phyloP scores from a whole-genome alignment of 2,888 invertebrate species.

The Epistrophella euchroma region DNA sequence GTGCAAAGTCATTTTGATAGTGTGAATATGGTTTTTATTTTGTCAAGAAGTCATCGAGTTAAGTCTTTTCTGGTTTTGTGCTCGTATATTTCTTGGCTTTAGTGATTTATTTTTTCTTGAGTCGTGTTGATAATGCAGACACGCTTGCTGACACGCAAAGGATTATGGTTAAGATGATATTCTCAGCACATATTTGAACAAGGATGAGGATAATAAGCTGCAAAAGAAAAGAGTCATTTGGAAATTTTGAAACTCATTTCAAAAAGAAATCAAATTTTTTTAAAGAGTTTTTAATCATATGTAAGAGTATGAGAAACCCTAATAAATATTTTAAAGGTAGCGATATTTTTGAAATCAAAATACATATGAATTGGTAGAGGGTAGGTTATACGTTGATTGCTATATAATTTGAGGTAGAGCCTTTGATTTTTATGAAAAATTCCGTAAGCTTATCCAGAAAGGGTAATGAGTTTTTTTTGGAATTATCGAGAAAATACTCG shows the following conservation, averaged over 20 bases:
- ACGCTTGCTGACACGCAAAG: conserved; percentile 33
- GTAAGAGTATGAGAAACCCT: too few species aligned
- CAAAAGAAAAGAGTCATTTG: neutral
- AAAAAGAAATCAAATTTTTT: neutral
- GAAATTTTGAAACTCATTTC: neutral
- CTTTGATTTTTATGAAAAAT: too few species aligned
- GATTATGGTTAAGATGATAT: conserved; percentile 48
- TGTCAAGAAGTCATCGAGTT: conserved; percentile 64
- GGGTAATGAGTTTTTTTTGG: too few species aligned
- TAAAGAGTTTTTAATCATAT: too few species aligned
- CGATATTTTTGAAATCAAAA: too few species aligned
- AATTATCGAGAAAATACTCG: too few species aligned
- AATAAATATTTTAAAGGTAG: too few species aligned
- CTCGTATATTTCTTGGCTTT: conserved; percentile 12
- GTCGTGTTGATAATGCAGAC: conserved; percentile 36
- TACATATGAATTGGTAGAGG: too few species aligned
- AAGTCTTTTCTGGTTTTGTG: conserved; percentile 51
- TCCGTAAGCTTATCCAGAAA: too few species aligned
- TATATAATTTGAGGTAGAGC: too few species aligned
- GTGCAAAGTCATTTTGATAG: conserved; percentile 63
- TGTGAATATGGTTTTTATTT: conserved; percentile 75
- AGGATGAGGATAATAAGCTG: neutral
- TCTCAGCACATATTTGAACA: conserved; percentile 19
- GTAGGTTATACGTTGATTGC: too few species aligned
- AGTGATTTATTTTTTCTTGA: conserved; percentile 25